Base-by-base conservation (phyloP, 2,113 vertebrate species). In the Danio rerio region DNA sequence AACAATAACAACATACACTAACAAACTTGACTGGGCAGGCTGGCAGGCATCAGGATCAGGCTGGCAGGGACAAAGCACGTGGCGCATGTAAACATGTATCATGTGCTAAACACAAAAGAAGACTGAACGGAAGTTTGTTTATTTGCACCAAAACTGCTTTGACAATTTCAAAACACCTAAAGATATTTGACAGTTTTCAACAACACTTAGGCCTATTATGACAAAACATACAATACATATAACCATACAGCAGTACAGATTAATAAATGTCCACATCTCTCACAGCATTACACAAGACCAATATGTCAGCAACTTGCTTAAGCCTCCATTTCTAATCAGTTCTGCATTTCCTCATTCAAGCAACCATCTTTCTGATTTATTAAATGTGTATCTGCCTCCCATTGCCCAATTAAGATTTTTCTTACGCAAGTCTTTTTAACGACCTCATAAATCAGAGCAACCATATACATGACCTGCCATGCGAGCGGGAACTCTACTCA, bases 361-460 rank as follows among this genome's bases (percentile, higher is more conserved):
- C 16, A 75, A 56, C 80, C 18, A 16, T 56, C 59, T 76, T 86
- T 82, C 91, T 88, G 88, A 87, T 90, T 90, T 89, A 80, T 74
- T 87, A 77, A 85, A 88, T 89, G 89, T 90, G 88, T 43, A 49
- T 21, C 11, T 18, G 11, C 56, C 6, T 58, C 13, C 75, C 20
- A 31, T 18, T 31, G 15, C 13, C 5, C 59, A 12, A 78, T 5
- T 63, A 6, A 63, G 18, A 21, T 4, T 61, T 47, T 75, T 15
- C 56, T 62, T 76, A 59, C 58, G 58, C 45, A 21, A 58, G n/a
- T 58, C 73, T 42, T 76, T 47, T 61, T 43, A 50, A n/a, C 5
- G 12, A 63, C 58, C 18, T 77, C 20, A 20, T 77, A 77, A 77
- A 63, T 77, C 75, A 49, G 18, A 50, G 6, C 49, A 1, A 11